Percentiles rank a stretch among this genome's conserved stretches.
These are phyloP conservation scores for Euproctis similis DNA, from an alignment of 2,888 invertebrate genomes.

Conservation along the genomic window DNA sequence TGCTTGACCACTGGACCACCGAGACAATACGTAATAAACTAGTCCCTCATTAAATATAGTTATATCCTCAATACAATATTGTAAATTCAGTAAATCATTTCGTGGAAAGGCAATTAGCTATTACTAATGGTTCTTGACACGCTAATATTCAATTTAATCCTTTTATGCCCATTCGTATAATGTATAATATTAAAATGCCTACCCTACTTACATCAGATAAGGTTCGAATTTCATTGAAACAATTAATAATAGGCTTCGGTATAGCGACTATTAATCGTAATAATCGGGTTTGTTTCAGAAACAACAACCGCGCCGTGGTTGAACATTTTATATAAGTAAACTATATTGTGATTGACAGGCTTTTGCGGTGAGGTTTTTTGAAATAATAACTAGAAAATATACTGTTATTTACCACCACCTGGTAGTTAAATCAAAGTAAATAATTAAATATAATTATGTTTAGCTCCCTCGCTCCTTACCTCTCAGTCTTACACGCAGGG, in stretches of 20 bases:
- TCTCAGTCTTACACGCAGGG: no score
- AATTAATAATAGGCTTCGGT: conserved; percentile 5
- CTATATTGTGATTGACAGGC: conserved; percentile 4
- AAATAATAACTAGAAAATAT: no score
- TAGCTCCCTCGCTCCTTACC: no score
- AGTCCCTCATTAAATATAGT: conserved; percentile 1
- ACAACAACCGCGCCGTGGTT: conserved; percentile 10
- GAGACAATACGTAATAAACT: conserved; percentile 7
- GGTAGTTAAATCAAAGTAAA: no score
- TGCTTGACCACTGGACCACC: no score
- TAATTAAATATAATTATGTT: no score
- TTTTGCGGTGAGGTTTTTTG: no score
- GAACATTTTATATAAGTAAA: not conserved
- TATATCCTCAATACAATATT: conserved; percentile 3
- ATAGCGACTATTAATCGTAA: conserved; percentile 20
- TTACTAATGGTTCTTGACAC: conserved; percentile 41
- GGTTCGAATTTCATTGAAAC: conserved; percentile 10
- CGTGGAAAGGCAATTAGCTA: conserved; percentile 24
- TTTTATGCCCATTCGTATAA: conserved; percentile 14
- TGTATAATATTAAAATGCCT: conserved; percentile 9
- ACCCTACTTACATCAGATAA: conserved; percentile 12
- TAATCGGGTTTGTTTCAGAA: conserved; percentile 23
- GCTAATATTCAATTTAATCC: conserved; percentile 45
- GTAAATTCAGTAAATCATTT: conserved; percentile 25
- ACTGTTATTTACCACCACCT: no score